Base-by-base conservation (phyloP, 2,888 invertebrate species). In the Philereme vetulata region DNA sequence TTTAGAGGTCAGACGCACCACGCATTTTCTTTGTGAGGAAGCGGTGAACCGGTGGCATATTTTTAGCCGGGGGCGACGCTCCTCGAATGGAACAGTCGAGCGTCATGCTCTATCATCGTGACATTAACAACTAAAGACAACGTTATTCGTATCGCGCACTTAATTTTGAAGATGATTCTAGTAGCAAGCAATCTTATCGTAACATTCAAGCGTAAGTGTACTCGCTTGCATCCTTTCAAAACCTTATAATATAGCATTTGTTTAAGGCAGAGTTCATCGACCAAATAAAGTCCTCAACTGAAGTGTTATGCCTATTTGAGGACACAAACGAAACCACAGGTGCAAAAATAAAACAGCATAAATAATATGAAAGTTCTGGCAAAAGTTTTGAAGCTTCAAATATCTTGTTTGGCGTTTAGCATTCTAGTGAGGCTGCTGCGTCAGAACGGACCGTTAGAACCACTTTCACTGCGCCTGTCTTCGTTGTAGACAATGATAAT, bases 61-160 rank as follows among this genome's bases (percentile, higher is more conserved):
- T 89, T 90, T 89, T 90, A 90, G 90, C 79, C 80, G 85, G 82
- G 90, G 88, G 86, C 91, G 86, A 81, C 90, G 91, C 82, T 80
- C 73, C 74, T 76, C 72, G 72, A 67, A 52, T 46, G 56, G 62
- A 45, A 36, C 59, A 38, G 45, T 40, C 52, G 49, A 51, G 47
- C 56, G 59, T 62, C 56, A 60, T 74, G 74, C 79, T 72, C 68
- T 76, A 73, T 69, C 69, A 67, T 67, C 75, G 69, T 81, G 78
- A 75, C 72, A 75, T 72, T 64, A 68, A 62, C 60, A 65, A 70
- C 40, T 62, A 56, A 61, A 62, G 62, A 66, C 51, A 53, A 48
- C 64, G 56, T 56, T 54, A 48, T 52, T 59, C 32, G 33, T 40
- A 58, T 56, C 56, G 45, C 46, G 58, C 45, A 56, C 36, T 46